phyloP scores from a whole-genome alignment of 2,888 invertebrate genomes.

The Stenchaetothrips biformis region DNA sequence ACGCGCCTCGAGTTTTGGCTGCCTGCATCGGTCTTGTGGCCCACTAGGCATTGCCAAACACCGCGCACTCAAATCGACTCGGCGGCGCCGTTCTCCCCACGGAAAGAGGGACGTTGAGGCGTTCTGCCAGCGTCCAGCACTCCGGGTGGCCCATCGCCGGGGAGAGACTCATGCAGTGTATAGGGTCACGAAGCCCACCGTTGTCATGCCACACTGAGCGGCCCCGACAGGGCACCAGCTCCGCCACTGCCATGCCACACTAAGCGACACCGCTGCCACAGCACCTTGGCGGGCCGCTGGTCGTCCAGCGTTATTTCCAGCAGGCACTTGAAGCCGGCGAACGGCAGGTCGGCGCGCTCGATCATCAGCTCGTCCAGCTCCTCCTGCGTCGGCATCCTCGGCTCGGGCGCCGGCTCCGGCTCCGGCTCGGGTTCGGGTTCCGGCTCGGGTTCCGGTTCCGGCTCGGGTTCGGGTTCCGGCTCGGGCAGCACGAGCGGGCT shows the following conservation, averaged over 20 bases:
- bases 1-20: too few relatives aligned
- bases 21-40: too few relatives aligned
- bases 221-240: not conserved
- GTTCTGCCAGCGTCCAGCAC: too few relatives aligned
- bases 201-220: slow-evolving; percentile 48
- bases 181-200: not conserved
- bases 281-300: slow-evolving; percentile 13
- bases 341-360: slow-evolving; percentile 9
- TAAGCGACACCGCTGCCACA: slow-evolving; percentile 41
- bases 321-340: slow-evolving; percentile 17
- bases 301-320: not conserved
- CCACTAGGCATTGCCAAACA: too few relatives aligned
- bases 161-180: too few relatives aligned
- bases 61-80: too few relatives aligned
- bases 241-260: slow-evolving; percentile 46
- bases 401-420: not conserved
- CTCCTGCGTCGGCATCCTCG: not conserved
- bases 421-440: not conserved
- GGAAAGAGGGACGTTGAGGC: too few relatives aligned
- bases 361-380: not conserved
- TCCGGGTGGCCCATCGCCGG: too few relatives aligned
- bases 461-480: slow-evolving; percentile 2
- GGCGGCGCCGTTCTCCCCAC: too few relatives aligned
- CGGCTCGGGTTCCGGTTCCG: not conserved
- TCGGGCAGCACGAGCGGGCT: slow-evolving; percentile 9